Evolutionary conservation across 2,113 vertebrate genomes (phyloP), one percentile per base, ranked within the genome.

Genomic region (Toxostoma redivivum): DNA sequence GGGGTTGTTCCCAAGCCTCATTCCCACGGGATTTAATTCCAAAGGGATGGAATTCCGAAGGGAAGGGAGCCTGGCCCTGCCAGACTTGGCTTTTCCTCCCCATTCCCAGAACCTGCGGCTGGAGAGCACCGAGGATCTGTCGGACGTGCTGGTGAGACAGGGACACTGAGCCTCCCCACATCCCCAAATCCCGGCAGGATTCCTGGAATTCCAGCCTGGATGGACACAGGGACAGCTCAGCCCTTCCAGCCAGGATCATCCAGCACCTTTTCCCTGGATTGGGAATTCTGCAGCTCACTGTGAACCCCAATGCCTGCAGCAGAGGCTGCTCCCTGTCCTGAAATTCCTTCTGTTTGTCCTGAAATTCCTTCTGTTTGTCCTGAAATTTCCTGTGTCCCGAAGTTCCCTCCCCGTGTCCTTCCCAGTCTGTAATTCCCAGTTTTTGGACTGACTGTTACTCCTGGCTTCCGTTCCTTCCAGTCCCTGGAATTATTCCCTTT

Each of bases 71-170:
- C 28, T 20, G 33, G 24, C 42, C 70, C 16, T 40, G n/a, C 24
- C 14, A 2, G 18, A 21, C 18, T 16, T 37, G 2, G 3, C 23
- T 62, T 94, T 81, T 15, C 31, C 80, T 35, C 70, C 21, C 2
- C 73, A 3, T 86, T 66, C 89, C 70, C 86, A 98, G 98, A 98
- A 98, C n/a, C 93, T 98, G 86, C 91, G 48, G 66, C 95, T 98
- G 78, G 89, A 98, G 91, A 92, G 96, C 64, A 92, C 70, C 1
- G 69, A 97, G 79, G 98, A 98, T 66, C 95, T 98, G 31, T 98
- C 98, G 1, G 98, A 98, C 13, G 33, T 98, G 57, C 22, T 97
- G 2, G 98, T 98, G 91, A 88, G 15, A 31, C 97, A 97, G 53
- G 97, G 7, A 7, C 19, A 78, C 24, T 97, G 90, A 98, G 3